Base-by-base conservation (phyloP, 2,113 vertebrate genomes). In the Sylvietta virens region DNA sequence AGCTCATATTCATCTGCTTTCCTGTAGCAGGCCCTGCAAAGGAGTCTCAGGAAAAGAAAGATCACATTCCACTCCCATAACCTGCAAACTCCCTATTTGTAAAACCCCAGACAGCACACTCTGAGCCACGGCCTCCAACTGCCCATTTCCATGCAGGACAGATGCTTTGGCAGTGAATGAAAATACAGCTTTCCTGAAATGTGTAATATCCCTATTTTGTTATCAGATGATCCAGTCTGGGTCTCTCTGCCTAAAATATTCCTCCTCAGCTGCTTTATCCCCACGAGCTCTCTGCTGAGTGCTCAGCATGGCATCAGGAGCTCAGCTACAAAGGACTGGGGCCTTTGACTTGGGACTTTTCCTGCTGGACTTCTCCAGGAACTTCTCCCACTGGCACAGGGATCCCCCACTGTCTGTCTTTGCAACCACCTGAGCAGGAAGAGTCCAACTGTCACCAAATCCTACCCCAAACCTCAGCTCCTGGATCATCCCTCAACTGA, bases 61-160 rank as follows among this genome's bases (percentile, higher is more conserved):
- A 26, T 48, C 57, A 10, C 15, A 57, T 42, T 54, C 10, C 27
- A 5, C 10, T 47, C 53, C 45, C 1, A 0, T 5, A 3, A 73
- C 12, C 14, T 47, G 40, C 72, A 71, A 78, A 37, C 11, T 39
- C 18, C 35, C 42, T 13, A 0, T 26, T 8, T 51, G 61, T 31
- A 47, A 90, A 66, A 33, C 3, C 48, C 27, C 82, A 33, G 40
- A 22, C 1, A 64, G 65, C 42, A 39, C 40, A 24, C 28, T 1
- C 70, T 27, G 37, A 94, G 58, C 31, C 64, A 30, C 35, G 0
- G 26, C 15, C 66, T 72, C 56, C 14, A 78, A 9, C 33, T 33
- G 33, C 17, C 39, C 4, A 20, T 51, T 48, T 23, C 87, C 78
- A 79, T 22, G 40, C 73, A 56, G 70, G 44, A 70, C 4, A 71